These are phyloP conservation scores for Sinotaia quadrata DNA, from an alignment of 2,888 invertebrate genomes.

Conservation along the genomic window DNA sequence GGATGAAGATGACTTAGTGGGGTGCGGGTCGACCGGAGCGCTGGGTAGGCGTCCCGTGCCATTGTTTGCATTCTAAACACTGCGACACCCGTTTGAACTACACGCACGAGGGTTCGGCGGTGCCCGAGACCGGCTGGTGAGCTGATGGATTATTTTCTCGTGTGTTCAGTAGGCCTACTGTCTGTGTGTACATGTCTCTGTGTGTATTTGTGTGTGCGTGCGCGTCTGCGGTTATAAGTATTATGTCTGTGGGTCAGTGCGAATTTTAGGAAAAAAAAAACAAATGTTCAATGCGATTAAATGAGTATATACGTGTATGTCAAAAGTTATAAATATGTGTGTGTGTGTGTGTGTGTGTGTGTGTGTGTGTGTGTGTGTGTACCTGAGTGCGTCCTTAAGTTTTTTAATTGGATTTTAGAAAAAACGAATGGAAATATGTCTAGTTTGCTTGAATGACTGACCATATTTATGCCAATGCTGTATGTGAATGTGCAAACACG, in stretches of 20 bases:
- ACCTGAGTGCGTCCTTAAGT: slow-evolving; percentile 7
- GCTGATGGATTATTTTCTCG: too few relatives aligned
- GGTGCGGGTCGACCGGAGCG: neutral
- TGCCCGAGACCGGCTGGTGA: too few relatives aligned
- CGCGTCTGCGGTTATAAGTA: neutral
- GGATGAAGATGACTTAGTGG: neutral
- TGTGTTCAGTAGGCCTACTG: neutral
- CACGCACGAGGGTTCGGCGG: too few relatives aligned
- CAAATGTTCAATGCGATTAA: neutral
- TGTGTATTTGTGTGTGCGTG: slow-evolving; percentile 1
- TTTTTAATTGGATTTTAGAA: too few relatives aligned
- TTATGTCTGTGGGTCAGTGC: neutral
- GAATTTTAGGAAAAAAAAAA: neutral
- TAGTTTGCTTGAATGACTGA: too few relatives aligned
- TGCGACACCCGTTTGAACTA: neutral
- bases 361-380: slow-evolving; percentile 17
- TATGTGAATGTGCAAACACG: neutral
- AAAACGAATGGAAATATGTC: too few relatives aligned
- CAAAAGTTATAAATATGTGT: neutral
- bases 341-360: slow-evolving; percentile 4
- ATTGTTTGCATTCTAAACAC: slow-evolving; percentile 12
- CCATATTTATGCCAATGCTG: too few relatives aligned
- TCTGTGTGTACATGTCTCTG: neutral
- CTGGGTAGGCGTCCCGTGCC: slow-evolving; percentile 2
- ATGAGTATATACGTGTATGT: slow-evolving; percentile 15